These are phyloP conservation scores for Abrostola tripartita DNA, from an alignment of 2,888 invertebrate genomes.

Conservation along the genomic window DNA sequence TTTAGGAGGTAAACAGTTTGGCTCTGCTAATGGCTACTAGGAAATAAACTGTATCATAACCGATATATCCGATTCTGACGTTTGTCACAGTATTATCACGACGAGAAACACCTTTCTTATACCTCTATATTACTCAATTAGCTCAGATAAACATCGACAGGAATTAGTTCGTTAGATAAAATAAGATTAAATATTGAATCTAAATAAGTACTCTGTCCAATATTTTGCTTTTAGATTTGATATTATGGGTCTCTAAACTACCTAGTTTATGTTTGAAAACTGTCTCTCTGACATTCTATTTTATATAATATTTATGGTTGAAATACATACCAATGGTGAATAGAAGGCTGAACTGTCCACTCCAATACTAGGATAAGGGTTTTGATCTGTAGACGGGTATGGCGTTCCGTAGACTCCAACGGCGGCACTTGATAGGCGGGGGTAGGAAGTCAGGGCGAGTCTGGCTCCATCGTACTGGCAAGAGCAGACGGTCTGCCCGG, in stretches of 20 bases:
- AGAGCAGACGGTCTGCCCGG: slow-evolving; percentile 97
- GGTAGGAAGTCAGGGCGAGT: slow-evolving; percentile 93
- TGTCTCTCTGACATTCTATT: slow-evolving; percentile 13
- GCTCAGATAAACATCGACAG: slow-evolving; percentile 44
- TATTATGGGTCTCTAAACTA: slow-evolving; percentile 20
- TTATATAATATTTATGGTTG: slow-evolving; percentile 5
- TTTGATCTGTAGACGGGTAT: slow-evolving; percentile 96
- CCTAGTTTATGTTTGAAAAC: not conserved
- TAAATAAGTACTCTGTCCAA: slow-evolving; percentile 26
- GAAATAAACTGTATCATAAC: slow-evolving; percentile 64
- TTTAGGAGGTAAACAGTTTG: slow-evolving; percentile 59
- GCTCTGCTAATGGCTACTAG: slow-evolving; percentile 44
- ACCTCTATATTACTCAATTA: slow-evolving; percentile 48
- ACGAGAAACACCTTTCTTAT: slow-evolving; percentile 23
- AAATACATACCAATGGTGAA: slow-evolving; percentile 95
- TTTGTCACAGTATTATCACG: slow-evolving; percentile 25
- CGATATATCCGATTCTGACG: slow-evolving; percentile 25
- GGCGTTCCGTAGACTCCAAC: slow-evolving; percentile 95
- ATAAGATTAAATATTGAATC: slow-evolving; percentile 44
- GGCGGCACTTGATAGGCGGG: slow-evolving; percentile 93
- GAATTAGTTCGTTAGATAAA: slow-evolving; percentile 45
- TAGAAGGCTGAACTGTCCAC: slow-evolving; percentile 98
- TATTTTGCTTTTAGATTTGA: slow-evolving; percentile 24
- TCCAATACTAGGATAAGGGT: slow-evolving; percentile 97
- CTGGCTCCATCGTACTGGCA: slow-evolving; percentile 97